Base-by-base conservation (phyloP, 30 jellyfish, hydroid and myxozoan species). In the Sanderia malayensis region DNA sequence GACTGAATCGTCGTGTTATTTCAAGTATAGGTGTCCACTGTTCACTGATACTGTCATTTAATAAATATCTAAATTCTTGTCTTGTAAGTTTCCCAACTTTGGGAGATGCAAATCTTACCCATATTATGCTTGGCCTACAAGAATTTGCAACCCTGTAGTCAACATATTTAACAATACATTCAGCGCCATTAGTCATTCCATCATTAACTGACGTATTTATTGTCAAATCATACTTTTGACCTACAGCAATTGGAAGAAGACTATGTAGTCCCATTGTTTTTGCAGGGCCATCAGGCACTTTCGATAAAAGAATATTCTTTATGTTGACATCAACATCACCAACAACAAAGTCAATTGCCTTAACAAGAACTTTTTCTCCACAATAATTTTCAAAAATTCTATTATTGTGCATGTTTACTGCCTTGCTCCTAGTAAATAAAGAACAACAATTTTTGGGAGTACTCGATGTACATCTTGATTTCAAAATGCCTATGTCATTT, bases 11-110 rank as follows among this genome's bases (percentile, higher is more conserved):
- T 25, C 61, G 44, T 6, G 46, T 20, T 1, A 70, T 30, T 31
- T 70, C 83, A 20, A 70, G 31, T 2, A 70, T 70, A 18, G 83
- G 83, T 70, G 83, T 70, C 83, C 83, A 46, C 15, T 2, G 20
- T 9, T 20, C 9, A 13, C 46, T 27, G 17, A 45, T 70, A 0
- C 27, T 4, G 1, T 15, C 1, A 2, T 46, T 11, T 4, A 11
- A 47, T 1, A 70, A 28, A 52, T 41, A 25, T 45, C 55, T 20
- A 25, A 44, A 15, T 46, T 44, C 74, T 15, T 13, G 9, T 32
- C 83, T 18, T 4, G 44, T 46, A 45, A 44, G 23, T 8, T 18
- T 25, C n/a, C 83, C 83, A 29, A 70, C 23, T 23, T 25, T 10
- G 7, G 10, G 15, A 18, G 10, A 6, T 4, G 3, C 23, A 61